These are phyloP conservation scores for Gobiocypris rarus DNA, from an alignment of 2,113 vertebrate genomes.

Conservation along the genomic window DNA sequence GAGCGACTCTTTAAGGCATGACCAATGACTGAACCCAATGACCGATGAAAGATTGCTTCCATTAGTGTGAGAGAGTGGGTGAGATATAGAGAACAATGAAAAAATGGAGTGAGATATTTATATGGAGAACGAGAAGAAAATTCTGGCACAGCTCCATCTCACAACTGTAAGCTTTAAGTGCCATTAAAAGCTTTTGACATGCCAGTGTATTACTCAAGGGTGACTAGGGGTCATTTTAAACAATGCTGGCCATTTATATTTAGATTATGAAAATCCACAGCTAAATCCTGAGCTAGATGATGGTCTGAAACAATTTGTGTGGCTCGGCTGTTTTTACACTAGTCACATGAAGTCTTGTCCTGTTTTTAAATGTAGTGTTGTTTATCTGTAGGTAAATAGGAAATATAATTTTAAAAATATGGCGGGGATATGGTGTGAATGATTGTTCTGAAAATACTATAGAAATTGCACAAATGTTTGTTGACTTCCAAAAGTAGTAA, in stretches of 20 bases:
- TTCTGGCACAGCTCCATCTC: constrained; percentile 18
- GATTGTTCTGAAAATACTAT: too few relatives aligned
- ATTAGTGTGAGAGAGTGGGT: constrained; percentile 46
- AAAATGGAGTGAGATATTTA: background rate
- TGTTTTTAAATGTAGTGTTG: too few relatives aligned
- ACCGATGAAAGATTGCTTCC: constrained; percentile 52
- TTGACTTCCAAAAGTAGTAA: background rate
- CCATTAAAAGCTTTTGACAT: constrained; percentile 13
- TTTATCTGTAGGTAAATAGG: too few relatives aligned
- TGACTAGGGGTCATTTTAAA: constrained; percentile 25
- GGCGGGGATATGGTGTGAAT: too few relatives aligned
- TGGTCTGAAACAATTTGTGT: background rate
- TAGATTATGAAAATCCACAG: constrained; percentile 22
- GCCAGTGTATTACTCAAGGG: constrained; percentile 2
- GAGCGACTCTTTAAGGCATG: constrained; percentile 3
- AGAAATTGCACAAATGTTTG: background rate
- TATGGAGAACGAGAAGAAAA: constrained; percentile 7
- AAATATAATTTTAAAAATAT: too few relatives aligned
- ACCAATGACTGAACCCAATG: constrained; percentile 52
- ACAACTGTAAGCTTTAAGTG: constrained; percentile 35
- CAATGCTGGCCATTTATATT: constrained; percentile 13
- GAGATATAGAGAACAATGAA: constrained; percentile 14
- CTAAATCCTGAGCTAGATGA: constrained; percentile 18
- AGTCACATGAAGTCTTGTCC: constrained; percentile 5
- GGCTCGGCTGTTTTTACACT: background rate